Evolutionary conservation across 2,113 vertebrate species (phyloP).

Genomic region (Myotis lucifugus): DNA sequence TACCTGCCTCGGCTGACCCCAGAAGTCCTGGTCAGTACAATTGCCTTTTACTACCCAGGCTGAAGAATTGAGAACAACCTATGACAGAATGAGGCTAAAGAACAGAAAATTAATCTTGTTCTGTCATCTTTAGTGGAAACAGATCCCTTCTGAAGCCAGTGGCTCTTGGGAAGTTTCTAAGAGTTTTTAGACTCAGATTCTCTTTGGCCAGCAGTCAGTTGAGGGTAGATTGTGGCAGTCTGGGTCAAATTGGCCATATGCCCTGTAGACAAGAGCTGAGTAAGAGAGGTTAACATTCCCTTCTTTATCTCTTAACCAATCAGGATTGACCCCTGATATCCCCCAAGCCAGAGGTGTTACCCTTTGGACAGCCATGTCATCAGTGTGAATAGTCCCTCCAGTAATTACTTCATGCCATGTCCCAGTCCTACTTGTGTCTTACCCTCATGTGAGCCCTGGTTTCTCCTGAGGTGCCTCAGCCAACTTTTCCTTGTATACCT

Average conservation of each 20-base stretch:
- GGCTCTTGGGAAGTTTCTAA: background rate
- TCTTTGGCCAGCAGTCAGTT: background rate
- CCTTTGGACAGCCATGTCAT: background rate
- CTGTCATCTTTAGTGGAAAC: background rate
- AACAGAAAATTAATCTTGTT: background rate
- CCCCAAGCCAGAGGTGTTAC: background rate
- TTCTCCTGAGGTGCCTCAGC: background rate
- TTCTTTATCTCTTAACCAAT: background rate
- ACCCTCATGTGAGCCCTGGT: background rate
- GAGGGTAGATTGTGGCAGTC: background rate
- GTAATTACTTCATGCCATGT: background rate
- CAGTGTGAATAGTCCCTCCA: background rate
- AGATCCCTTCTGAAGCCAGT: background rate
- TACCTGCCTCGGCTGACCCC: background rate
- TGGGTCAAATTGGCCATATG: background rate
- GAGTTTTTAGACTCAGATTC: background rate
- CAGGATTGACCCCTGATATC: background rate
- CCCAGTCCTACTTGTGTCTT: background rate
- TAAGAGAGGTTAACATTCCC: background rate
- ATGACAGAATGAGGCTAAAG: background rate
- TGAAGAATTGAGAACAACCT: background rate
- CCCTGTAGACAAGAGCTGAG: background rate
- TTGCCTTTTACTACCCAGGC: background rate
- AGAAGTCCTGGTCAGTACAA: background rate
- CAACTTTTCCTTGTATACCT: background rate